These are phyloP conservation scores for Spodoptera frugiperda DNA, from an alignment of 1,140 invertebrate species.

Conservation along the genomic window DNA sequence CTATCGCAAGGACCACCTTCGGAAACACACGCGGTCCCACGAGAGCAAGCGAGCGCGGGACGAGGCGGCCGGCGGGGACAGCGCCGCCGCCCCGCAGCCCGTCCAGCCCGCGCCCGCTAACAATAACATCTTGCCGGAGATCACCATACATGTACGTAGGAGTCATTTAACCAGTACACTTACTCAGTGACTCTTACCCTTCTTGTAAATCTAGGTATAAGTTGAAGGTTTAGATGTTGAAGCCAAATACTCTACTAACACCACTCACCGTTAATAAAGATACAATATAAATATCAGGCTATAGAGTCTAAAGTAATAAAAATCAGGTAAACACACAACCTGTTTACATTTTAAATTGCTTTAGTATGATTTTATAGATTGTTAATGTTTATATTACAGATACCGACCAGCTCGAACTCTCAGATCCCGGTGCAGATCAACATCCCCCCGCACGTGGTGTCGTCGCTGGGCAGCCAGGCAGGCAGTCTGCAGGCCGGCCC, in stretches of 20 bases:
- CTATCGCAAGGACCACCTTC: conserved; percentile 93
- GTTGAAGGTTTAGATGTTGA: no score
- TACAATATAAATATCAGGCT: no score
- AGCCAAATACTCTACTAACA: no score
- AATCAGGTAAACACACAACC: no score
- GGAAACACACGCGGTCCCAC: conserved; percentile 92
- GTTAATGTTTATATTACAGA: conserved; percentile 57
- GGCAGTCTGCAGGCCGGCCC: conserved; percentile 42
- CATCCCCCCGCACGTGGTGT: conserved; percentile 82
- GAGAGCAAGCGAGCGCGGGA: conserved; percentile 90
- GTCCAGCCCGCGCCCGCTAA: conserved; percentile 51
- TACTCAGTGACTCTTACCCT: no score
- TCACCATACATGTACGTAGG: conserved; percentile 87
- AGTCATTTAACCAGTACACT: not conserved
- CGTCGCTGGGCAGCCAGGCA: conserved; percentile 70
- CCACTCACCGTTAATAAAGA: no score
- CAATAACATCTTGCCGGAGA: conserved; percentile 77
- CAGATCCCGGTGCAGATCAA: conserved; percentile 82
- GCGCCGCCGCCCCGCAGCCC: conserved; percentile 47
- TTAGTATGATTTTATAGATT: no score
- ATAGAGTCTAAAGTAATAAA: no score
- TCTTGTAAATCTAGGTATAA: no score
- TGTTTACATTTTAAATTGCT: no score
- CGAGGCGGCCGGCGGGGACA: conserved; percentile 80
- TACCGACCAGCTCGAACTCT: conserved; percentile 78